Percentiles rank a stretch among this genome's conserved stretches.
Evolutionary conservation across 2,888 invertebrate genomes (phyloP).

Genomic region (Xestia rhomboidea): DNA sequence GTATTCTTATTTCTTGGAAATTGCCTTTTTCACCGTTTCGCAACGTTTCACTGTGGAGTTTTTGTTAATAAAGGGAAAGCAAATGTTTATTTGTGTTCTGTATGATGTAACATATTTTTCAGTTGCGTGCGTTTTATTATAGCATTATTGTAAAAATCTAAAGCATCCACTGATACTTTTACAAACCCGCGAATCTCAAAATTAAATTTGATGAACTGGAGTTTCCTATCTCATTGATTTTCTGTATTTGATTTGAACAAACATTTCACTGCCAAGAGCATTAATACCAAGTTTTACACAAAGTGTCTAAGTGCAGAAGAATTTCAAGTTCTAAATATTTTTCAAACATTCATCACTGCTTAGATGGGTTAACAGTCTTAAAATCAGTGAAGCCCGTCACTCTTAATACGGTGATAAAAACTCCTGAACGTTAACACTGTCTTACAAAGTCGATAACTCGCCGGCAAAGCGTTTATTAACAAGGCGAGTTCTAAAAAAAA

Average conservation of each 20-base stretch:
- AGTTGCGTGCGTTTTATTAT: not conserved
- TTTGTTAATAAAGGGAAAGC: constrained; percentile 40
- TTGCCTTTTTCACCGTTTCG: constrained; percentile 71
- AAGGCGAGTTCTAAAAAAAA: constrained; percentile 60
- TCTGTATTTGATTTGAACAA: not conserved
- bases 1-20: constrained; percentile 72
- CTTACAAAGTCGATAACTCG: constrained; percentile 69
- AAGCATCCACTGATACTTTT: not conserved
- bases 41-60: constrained; percentile 53
- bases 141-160: not conserved
- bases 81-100: constrained; percentile 19
- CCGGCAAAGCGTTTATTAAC: constrained; percentile 68
- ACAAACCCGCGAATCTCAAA: not conserved
- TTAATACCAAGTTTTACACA: not conserved
- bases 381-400: constrained; percentile 29
- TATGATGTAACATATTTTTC: not conserved
- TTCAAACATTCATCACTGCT: constrained; percentile 2
- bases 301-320: constrained; percentile 9
- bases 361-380: constrained; percentile 8
- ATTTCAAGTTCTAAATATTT: constrained; percentile 18
- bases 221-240: not conserved
- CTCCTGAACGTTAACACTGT: constrained; percentile 49
- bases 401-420: constrained; percentile 39
- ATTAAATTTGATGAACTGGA: not conserved
- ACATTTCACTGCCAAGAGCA: not conserved